Conservation (phyloP, 2,888 invertebrate species). For the Proisotoma minuta region DNA sequence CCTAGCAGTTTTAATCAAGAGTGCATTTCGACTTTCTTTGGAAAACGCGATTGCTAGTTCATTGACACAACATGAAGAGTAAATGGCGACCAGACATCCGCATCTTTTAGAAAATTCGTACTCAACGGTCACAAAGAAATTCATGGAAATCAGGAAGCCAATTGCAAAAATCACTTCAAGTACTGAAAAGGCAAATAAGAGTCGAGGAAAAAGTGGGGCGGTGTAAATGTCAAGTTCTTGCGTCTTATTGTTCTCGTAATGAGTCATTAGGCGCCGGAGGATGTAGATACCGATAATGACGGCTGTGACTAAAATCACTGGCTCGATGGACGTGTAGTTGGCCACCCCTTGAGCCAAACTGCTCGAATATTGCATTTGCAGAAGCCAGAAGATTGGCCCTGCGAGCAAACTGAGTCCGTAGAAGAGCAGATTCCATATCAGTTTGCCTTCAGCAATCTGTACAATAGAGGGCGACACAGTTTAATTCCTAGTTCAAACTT, state of each 20-base stretch:
- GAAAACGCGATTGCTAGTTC: background rate
- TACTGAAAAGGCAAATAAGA: background rate
- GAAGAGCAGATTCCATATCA: too few species aligned
- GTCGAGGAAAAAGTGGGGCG: background rate
- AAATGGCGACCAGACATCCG: slow-evolving; percentile 7
- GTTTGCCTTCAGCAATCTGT: too few species aligned
- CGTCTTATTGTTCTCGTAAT: background rate
- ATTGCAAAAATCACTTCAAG: slow-evolving; percentile 7
- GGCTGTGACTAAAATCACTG: background rate
- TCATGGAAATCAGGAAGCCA: background rate
- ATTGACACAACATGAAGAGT: background rate
- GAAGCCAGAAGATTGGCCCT: too few species aligned
- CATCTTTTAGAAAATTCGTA: slow-evolving; percentile 5
- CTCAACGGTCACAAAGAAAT: background rate
- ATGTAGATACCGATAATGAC: slow-evolving; percentile 1
- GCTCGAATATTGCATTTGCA: slow-evolving; percentile 7
- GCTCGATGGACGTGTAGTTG: slow-evolving; percentile 11
- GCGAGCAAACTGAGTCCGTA: too few species aligned
- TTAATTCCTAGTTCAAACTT: background rate
- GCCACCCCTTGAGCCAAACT: background rate
- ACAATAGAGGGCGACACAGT: too few species aligned
- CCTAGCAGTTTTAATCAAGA: background rate
- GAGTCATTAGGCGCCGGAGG: background rate
- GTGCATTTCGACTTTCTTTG: background rate
- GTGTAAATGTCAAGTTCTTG: slow-evolving; percentile 1